Conservation (phyloP, 2,113 vertebrate genomes). For the Lonchura striata region DNA sequence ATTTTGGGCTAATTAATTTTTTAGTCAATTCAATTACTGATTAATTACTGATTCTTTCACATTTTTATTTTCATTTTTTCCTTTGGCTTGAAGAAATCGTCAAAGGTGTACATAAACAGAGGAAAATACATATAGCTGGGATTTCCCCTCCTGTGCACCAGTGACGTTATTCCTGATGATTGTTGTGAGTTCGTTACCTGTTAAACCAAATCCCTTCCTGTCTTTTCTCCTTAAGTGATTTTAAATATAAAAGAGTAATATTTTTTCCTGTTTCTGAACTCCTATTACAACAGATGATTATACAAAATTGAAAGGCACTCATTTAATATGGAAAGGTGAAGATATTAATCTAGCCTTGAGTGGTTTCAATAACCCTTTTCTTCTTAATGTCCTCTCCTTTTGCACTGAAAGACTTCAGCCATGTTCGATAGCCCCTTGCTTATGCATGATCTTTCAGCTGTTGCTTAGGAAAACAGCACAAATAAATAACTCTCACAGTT, state of each 20-base stretch:
- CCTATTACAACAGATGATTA: background rate
- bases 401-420: background rate
- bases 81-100: background rate
- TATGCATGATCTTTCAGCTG: background rate
- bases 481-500: slow-evolving; percentile 28
- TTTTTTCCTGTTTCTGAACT: background rate
- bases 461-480: slow-evolving; percentile 16
- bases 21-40: background rate
- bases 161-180: background rate
- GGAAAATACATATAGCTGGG: background rate
- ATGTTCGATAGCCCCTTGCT: background rate
- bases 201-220: background rate
- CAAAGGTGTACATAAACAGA: background rate
- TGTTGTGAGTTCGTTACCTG: background rate
- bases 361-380: slow-evolving; percentile 29
- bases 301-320: background rate
- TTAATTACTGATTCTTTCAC: background rate
- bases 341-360: slow-evolving; percentile 2
- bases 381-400: background rate
- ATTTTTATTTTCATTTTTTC: background rate
- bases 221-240: background rate
- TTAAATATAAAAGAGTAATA: background rate
- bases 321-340: background rate
- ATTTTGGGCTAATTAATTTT: background rate
- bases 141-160: background rate